Evolutionary conservation across 2,888 invertebrate genomes (phyloP), one percentile per base, ranked within the genome.

Genomic region (Drosophila merina): DNA sequence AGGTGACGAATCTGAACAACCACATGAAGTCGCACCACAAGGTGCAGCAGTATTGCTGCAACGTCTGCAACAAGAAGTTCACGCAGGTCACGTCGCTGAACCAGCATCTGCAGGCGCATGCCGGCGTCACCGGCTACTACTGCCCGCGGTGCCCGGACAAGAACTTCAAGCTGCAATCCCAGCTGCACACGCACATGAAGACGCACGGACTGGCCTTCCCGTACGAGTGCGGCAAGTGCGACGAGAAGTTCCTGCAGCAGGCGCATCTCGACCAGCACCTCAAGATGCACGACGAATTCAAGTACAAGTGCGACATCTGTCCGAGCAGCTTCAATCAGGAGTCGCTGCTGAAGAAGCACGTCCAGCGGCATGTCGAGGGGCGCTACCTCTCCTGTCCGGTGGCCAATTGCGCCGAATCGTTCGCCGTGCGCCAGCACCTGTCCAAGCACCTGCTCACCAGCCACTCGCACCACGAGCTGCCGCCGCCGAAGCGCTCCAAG

Each of bases 21-120:
- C 92, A 92, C 76, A 92, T 92, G 92, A 92, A 92, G 77, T 92
- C 92, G 51, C 92, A 92, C 75, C 92, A 92, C 63, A 92, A 92
- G 84, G 91, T 92, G 50, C 92, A 92, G 69, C 92, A 92, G 74
- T 92, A 92, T 63, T 91, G 91, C 72, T 92, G 92, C 77, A 92
- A 91, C 84, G 91, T 91, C 57, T 92, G 92, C 76, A 91, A 91
- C 71, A 91, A 91, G 70, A 92, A 92, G 74, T 92, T 92, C 74
- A 92, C 91, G 0, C 92, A 92, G 86, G 92, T 92, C 75, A 92
- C 92, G 71, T 92, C 92, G 63, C 82, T 92, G 51, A 92, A 92
- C 85, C 91, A 92, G 57, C 92, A 92, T 79, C 79, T 92, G 75
- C 91, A 91, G 72, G 90, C 91, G 36, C 92, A 92, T 82, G 91